These are phyloP conservation scores for Dorcus parallelipipedus DNA, from an alignment of 2,888 invertebrate species.

Conservation along the genomic window DNA sequence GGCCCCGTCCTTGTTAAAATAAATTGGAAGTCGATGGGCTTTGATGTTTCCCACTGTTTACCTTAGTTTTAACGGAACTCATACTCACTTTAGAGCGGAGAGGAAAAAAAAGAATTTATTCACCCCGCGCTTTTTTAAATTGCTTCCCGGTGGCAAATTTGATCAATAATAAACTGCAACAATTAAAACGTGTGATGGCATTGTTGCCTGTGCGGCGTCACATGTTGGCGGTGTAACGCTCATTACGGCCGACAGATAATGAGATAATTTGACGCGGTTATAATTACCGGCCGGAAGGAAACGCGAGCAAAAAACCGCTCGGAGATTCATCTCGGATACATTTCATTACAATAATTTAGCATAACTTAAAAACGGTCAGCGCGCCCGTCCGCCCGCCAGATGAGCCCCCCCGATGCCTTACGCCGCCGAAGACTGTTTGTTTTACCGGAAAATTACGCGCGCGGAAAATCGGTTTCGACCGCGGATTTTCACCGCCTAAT, in stretches of 20 bases:
- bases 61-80: conserved; percentile 18
- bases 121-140: background rate
- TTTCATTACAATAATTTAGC: conserved; percentile 50
- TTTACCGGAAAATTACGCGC: no score
- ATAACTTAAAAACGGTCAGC: conserved; percentile 47
- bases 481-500: no score
- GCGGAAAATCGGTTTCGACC: no score
- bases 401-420: background rate
- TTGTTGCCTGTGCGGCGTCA: conserved; percentile 13
- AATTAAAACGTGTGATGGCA: background rate
- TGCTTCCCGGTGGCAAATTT: no score
- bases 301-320: conserved; percentile 49
- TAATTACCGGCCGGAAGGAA: conserved; percentile 52
- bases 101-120: background rate
- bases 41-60: conserved; percentile 41
- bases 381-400: conserved; percentile 11
- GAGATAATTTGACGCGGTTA: conserved; percentile 48
- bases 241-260: conserved; percentile 43
- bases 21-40: conserved; percentile 48
- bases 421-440: no score
- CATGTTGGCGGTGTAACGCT: conserved; percentile 36
- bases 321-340: conserved; percentile 52
- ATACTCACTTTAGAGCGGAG: background rate
- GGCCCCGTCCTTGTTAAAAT: conserved; percentile 47
- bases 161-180: no score